phyloP scores from a whole-genome alignment of 2,888 invertebrate species.

The Pherbina coryleti region DNA sequence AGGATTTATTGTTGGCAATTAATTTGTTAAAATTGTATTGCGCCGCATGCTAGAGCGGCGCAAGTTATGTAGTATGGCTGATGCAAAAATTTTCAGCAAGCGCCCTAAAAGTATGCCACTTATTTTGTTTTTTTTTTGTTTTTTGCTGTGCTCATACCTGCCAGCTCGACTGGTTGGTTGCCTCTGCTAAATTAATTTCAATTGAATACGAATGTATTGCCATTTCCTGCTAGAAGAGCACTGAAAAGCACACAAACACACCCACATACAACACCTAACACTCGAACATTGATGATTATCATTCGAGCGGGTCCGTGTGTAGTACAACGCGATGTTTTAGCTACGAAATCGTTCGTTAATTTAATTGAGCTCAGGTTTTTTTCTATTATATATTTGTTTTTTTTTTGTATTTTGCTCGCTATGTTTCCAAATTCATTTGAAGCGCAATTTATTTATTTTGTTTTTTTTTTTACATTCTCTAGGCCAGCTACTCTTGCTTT shows the following conservation, averaged over 20 bases:
- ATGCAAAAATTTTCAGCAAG: background rate
- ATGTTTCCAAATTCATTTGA: background rate
- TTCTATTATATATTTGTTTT: background rate
- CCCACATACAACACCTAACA: background rate
- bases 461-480: background rate
- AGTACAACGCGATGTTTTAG: background rate
- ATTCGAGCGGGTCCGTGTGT: background rate
- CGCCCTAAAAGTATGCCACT: background rate
- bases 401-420: background rate
- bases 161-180: background rate
- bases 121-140: background rate
- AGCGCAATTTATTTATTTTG: background rate
- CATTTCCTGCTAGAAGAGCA: slow-evolving; percentile 2
- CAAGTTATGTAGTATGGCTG: background rate
- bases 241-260: background rate
- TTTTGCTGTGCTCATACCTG: background rate
- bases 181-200: slow-evolving; percentile 28
- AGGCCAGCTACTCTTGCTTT: background rate
- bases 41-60: background rate
- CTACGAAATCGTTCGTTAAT: slow-evolving; percentile 21
- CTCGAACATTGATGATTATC: background rate
- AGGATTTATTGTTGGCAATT: slow-evolving; percentile 66
- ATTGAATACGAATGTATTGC: slow-evolving; percentile 33
- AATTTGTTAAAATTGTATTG: slow-evolving; percentile 63
- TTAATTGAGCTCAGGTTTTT: slow-evolving; percentile 10